phyloP scores from a whole-genome alignment of 2,797 vertebrate genomes.

The Nyctalus aviator region DNA sequence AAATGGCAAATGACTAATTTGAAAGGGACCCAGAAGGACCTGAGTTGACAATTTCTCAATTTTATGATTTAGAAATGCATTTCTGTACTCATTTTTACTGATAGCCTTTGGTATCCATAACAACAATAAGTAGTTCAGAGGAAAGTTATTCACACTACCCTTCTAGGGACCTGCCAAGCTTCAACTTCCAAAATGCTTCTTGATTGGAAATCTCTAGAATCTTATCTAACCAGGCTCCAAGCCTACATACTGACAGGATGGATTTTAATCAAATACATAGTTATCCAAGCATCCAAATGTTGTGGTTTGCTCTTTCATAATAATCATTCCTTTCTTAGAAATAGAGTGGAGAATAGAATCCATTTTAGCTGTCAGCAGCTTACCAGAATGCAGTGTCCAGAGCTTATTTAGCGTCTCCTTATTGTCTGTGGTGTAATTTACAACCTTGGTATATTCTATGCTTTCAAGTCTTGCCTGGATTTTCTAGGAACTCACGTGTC shows the following conservation, averaged over 20 bases:
- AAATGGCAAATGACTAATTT: neutral
- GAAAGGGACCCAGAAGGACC: neutral
- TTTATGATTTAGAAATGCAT: constrained; percentile 11
- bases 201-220: neutral
- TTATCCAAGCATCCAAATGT: constrained; percentile 33
- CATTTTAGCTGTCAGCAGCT: constrained; percentile 15
- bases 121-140: neutral
- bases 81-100: neutral
- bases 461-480: neutral
- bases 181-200: constrained; percentile 8
- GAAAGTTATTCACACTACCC: neutral
- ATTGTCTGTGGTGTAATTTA: neutral
- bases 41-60: neutral
- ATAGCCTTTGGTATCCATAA: neutral
- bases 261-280: constrained; percentile 20
- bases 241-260: neutral
- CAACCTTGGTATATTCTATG: neutral
- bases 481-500: constrained; percentile 16
- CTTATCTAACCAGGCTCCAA: neutral
- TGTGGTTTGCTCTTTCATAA: constrained; percentile 33
- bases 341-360: neutral
- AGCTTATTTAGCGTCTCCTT: neutral
- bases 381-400: constrained; percentile 13
- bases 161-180: neutral
- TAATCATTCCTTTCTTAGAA: constrained; percentile 58